phyloP scores from a whole-genome alignment of 1,140 invertebrate genomes.

The Asobara japonica region DNA sequence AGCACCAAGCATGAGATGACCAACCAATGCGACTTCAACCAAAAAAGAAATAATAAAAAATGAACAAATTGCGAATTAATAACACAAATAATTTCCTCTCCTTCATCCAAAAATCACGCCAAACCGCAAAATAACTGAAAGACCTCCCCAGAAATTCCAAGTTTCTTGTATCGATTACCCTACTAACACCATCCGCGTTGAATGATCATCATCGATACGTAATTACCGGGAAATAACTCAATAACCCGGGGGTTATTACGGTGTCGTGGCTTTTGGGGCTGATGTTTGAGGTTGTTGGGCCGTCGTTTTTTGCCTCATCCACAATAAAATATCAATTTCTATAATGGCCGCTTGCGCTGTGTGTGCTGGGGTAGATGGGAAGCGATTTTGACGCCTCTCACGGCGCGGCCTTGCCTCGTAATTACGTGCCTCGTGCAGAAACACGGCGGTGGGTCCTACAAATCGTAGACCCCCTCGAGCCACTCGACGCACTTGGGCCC shows the following conservation, averaged over 20 bases:
- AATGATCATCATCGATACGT: constrained; percentile 61
- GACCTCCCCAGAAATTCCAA: too few species aligned
- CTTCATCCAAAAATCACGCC: too few species aligned
- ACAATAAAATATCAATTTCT: constrained; percentile 68
- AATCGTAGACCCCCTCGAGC: background rate
- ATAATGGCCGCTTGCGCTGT: constrained; percentile 53
- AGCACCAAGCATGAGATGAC: too few species aligned
- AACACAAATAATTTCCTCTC: too few species aligned
- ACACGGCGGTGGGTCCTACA: constrained; percentile 64
- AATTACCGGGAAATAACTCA: constrained; percentile 64
- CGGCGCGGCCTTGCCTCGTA: constrained; percentile 57
- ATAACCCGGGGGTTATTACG: constrained; percentile 53
- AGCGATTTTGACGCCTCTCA: constrained; percentile 58
- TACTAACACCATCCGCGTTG: constrained; percentile 46
- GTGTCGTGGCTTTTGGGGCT: constrained; percentile 7
- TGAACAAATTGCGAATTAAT: too few species aligned
- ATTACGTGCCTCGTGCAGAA: constrained; percentile 64
- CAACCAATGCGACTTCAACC: too few species aligned
- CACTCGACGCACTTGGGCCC: background rate
- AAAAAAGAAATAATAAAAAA: too few species aligned
- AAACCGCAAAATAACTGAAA: too few species aligned
- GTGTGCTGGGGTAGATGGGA: constrained; percentile 45
- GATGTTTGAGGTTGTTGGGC: constrained; percentile 1
- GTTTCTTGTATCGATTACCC: too few species aligned
- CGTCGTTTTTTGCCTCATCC: constrained; percentile 16